Conservation (phyloP, 1,140 invertebrate genomes). For the Drosophila neocordata region DNA sequence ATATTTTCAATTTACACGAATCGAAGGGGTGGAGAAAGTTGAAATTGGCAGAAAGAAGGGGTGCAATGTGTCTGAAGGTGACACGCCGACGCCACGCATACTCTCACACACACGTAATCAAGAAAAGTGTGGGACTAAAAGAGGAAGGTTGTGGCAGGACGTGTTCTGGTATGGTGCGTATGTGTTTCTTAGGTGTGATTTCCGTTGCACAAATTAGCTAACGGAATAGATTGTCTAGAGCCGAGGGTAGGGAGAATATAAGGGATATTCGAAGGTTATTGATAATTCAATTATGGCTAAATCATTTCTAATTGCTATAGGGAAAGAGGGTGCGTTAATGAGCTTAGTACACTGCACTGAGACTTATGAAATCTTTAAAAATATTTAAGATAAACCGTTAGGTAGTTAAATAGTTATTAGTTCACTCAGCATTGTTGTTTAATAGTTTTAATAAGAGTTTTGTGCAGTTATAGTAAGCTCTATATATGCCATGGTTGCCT, state of each 20-base stretch:
- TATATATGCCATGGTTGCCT: too few species aligned
- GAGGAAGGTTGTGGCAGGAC: neutral
- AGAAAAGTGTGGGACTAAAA: neutral
- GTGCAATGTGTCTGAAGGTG: neutral
- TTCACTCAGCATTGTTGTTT: too few species aligned
- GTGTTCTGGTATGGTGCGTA: neutral
- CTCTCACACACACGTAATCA: constrained; percentile 19
- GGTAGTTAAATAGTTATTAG: too few species aligned
- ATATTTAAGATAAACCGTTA: too few species aligned
- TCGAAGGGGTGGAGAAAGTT: constrained; percentile 12
- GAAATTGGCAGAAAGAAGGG: neutral
- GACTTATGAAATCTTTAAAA: neutral
- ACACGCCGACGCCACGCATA: constrained; percentile 20
- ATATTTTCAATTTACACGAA: constrained; percentile 75
- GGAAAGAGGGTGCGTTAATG: neutral
- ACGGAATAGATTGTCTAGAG: constrained; percentile 4
- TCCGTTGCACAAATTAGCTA: constrained; percentile 64
- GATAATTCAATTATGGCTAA: constrained; percentile 57
- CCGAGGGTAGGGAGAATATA: neutral
- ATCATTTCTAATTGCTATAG: constrained; percentile 1
- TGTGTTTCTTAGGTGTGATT: constrained; percentile 44
- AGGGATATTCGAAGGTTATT: constrained; percentile 10
- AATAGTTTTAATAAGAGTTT: too few species aligned
- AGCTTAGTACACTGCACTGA: neutral
- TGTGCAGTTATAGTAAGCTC: too few species aligned